Evolutionary conservation across 2,113 vertebrate species (phyloP), one percentile per base, ranked within the genome.

Genomic region (Mesembrinibis cayennensis): DNA sequence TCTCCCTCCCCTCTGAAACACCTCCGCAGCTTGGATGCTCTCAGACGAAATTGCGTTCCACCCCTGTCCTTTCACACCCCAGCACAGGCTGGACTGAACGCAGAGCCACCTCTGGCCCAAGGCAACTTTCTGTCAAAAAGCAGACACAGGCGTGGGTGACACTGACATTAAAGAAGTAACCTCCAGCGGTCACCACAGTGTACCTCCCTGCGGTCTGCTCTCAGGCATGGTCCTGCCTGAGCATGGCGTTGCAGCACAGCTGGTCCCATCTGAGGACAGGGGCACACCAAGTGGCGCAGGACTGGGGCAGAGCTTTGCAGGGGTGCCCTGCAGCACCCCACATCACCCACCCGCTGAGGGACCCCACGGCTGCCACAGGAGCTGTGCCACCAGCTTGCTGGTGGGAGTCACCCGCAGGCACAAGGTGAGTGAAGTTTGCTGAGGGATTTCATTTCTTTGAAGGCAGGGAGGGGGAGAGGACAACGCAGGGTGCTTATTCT

Each of bases 61-160:
- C 18, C 19, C 2, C 32, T 65, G 38, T 30, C 25, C n/a, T 62
- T 63, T 72, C 66, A 59, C 14, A 21, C 9, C 21, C 21, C 42
- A 55, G 56, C 58, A 42, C 11, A 40, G 53, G 29, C 69, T 61
- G 69, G 29, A 18, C 44, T 52, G 23, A 73, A 32, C 1, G 1
- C 10, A 5, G 44, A n/a, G 32, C 13, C 6, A 1, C 7, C 44
- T 80, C 81, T 9, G 13, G 29, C 25, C 44, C 36, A 36, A 30
- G 50, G 20, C 40, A 73, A 16, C n/a, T n/a, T 84, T 81, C 45
- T 70, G 45, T 30, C 55, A 53, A 44, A 87, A 87, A 61, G 26
- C 45, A 73, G 53, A 38, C 0, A 0, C 29, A 38, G 77, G 12
- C 2, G 1, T 36, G 26, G 9, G 50, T 44, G 36, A 13, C 21